Percentiles rank a stretch among this genome's conserved stretches.
Conservation (phyloP, 2,113 vertebrate species). For the Tretioscincus oriximinensis region DNA sequence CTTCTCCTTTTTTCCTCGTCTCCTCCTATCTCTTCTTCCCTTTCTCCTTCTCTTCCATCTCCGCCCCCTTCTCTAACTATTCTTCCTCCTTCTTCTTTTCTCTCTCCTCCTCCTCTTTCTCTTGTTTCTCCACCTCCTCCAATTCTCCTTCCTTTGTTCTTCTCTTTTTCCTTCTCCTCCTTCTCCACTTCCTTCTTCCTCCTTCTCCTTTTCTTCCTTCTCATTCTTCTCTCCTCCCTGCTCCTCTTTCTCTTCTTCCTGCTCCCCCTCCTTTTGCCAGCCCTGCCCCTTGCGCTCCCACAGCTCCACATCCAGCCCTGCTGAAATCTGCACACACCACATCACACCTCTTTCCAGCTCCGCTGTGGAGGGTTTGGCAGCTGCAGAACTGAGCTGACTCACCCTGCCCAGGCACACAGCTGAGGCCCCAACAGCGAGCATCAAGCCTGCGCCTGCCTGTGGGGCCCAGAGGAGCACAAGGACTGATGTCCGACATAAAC, state of each 20-base stretch:
- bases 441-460: no score
- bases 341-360: neutral
- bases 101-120: no score
- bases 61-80: neutral
- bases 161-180: neutral
- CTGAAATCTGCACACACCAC: neutral
- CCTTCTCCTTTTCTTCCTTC: no score
- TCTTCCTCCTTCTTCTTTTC: neutral
- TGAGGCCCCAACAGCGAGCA: neutral
- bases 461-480: neutral
- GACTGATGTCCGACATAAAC: neutral
- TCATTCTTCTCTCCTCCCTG: no score
- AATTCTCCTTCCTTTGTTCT: neutral
- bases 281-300: neutral
- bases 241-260: no score
- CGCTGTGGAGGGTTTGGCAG: neutral
- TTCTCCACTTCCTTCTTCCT: no score
- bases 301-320: neutral
- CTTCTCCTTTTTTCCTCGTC: no score
- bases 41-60: no score
- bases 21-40: no score
- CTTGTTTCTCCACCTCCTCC: no score
- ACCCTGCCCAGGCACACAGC: neutral
- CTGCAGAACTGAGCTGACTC: slow-evolving; percentile 1
- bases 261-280: no score